These are phyloP conservation scores for Syrmaticus mikado DNA, from an alignment of 2,113 vertebrate species.

Conservation along the genomic window DNA sequence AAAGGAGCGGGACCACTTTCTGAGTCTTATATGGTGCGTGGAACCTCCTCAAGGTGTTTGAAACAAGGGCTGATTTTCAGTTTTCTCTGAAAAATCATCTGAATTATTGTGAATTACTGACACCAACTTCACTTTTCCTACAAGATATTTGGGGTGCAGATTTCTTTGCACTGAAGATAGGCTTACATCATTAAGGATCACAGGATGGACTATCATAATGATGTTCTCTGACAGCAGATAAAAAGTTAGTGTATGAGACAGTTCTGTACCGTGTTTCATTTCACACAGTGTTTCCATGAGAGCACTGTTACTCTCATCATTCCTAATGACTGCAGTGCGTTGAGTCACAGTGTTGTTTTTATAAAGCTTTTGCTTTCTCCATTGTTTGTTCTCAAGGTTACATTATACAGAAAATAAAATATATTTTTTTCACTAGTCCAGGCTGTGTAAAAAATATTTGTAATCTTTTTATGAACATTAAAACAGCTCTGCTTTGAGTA, in stretches of 20 bases:
- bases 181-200: neutral
- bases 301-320: neutral
- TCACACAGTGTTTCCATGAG: neutral
- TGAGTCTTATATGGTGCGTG: neutral
- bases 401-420: neutral
- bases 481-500: neutral
- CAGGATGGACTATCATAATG: neutral
- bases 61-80: neutral
- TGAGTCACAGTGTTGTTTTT: neutral
- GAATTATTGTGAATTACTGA: neutral
- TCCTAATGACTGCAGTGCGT: neutral
- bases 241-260: neutral
- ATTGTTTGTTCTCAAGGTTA: conserved; percentile 31
- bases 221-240: neutral
- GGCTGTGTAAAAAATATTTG: neutral
- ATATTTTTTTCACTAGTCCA: neutral
- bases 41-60: neutral
- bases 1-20: neutral
- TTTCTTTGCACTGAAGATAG: neutral
- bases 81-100: neutral
- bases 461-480: neutral
- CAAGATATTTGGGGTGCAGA: neutral
- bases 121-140: neutral
- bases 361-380: neutral
- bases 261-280: neutral